Evolutionary conservation across 2,113 vertebrate genomes (phyloP).

Genomic region (Aythya baeri): DNA sequence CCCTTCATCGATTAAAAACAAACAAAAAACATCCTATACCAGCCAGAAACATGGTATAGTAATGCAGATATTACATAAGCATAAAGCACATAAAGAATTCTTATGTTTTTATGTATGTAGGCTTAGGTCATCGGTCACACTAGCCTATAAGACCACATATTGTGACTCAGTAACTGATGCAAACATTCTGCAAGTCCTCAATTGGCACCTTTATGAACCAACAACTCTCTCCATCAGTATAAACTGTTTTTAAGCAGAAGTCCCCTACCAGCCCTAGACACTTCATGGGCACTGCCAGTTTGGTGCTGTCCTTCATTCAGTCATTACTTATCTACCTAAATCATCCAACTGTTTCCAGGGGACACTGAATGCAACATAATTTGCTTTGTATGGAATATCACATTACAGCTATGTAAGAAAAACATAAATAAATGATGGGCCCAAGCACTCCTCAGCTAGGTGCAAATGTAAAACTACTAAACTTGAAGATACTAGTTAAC

Average conservation of each 20-base stretch:
- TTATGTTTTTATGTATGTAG: background rate
- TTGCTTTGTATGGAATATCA: background rate
- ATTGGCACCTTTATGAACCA: background rate
- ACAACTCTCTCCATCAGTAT: background rate
- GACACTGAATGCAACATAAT: background rate
- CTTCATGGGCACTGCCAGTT: background rate
- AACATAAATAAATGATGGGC: background rate
- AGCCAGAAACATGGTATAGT: background rate
- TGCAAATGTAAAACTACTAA: background rate
- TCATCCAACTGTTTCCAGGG: background rate
- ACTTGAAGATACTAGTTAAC: background rate
- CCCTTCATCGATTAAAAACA: background rate
- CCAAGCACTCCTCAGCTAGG: background rate
- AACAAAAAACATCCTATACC: background rate
- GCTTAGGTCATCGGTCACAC: background rate
- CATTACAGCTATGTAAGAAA: background rate
- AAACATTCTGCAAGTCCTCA: background rate
- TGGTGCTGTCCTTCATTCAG: background rate
- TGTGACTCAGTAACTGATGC: background rate
- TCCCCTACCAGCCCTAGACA: background rate
- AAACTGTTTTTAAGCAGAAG: background rate
- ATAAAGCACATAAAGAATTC: background rate
- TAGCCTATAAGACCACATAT: background rate
- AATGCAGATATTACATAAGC: background rate
- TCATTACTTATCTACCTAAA: background rate